Conservation (phyloP, 2,888 invertebrate genomes). For the Matsumyia berberina region DNA sequence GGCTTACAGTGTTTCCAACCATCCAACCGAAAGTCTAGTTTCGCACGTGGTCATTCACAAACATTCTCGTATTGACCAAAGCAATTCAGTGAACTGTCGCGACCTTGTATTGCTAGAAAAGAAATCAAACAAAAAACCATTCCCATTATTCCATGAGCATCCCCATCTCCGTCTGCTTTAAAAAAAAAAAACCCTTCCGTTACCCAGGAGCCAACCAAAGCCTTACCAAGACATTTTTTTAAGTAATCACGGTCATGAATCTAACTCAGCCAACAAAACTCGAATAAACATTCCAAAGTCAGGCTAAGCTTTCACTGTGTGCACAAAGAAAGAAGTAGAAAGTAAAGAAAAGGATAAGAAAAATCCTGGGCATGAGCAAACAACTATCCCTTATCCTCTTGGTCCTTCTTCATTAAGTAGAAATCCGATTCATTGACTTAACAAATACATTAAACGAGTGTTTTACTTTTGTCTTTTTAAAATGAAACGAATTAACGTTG, state of each 20-base stretch:
- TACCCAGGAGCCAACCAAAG: too few relatives aligned
- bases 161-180: too few relatives aligned
- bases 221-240: not conserved
- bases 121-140: too few relatives aligned
- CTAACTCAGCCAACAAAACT: not conserved
- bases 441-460: slow-evolving; percentile 62
- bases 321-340: not conserved
- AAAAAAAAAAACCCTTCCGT: too few relatives aligned
- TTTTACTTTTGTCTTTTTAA: slow-evolving; percentile 43
- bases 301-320: not conserved
- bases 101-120: too few relatives aligned
- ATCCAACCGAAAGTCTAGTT: too few relatives aligned
- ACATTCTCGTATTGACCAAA: too few relatives aligned
- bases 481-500: slow-evolving; percentile 56
- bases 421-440: slow-evolving; percentile 62
- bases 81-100: too few relatives aligned
- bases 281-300: slow-evolving; percentile 18
- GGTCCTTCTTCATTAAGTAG: slow-evolving; percentile 16
- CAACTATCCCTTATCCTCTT: slow-evolving; percentile 11
- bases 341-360: not conserved
- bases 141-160: too few relatives aligned
- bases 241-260: slow-evolving; percentile 27
- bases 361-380: not conserved
- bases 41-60: too few relatives aligned
- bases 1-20: too few relatives aligned